A percentile compares a stretch with the other conserved stretches of the same genome.
Evolutionary conservation across 2,888 invertebrate genomes (phyloP).

Genomic region (Pterostichus niger): DNA sequence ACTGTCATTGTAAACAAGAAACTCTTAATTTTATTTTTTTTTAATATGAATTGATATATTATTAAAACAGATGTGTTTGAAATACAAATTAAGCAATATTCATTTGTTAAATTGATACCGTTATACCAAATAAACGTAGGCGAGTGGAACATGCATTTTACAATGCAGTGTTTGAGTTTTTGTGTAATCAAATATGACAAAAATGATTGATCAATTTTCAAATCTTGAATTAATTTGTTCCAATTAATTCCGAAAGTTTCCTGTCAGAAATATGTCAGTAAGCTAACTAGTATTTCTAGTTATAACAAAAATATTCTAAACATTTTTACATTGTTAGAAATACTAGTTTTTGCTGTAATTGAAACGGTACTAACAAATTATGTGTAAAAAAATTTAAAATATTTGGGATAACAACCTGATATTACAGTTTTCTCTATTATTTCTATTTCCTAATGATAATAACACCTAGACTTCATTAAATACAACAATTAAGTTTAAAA

Average conservation of each 20-base stretch:
- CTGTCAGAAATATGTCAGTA: slow-evolving; percentile 4
- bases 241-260: slow-evolving; percentile 21
- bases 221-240: neutral
- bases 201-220: slow-evolving; percentile 30
- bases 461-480: neutral
- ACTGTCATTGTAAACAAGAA: neutral
- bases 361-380: neutral
- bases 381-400: neutral
- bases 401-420: neutral
- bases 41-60: slow-evolving; percentile 5
- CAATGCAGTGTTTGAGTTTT: slow-evolving; percentile 7
- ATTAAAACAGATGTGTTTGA: slow-evolving; percentile 11
- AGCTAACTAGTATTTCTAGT: neutral
- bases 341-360: slow-evolving; percentile 4
- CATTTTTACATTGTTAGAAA: slow-evolving; percentile 6
- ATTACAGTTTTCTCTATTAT: neutral
- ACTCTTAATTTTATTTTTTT: neutral
- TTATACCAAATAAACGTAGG: slow-evolving; percentile 21
- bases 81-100: slow-evolving; percentile 20
- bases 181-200: slow-evolving; percentile 24
- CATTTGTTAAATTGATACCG: slow-evolving; percentile 40
- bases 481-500: slow-evolving; percentile 18
- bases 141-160: slow-evolving; percentile 23
- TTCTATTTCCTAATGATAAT: neutral
- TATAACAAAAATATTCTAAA: neutral